phyloP scores from a whole-genome alignment of 1,140 invertebrate species.

The Ectropis grisescens region DNA sequence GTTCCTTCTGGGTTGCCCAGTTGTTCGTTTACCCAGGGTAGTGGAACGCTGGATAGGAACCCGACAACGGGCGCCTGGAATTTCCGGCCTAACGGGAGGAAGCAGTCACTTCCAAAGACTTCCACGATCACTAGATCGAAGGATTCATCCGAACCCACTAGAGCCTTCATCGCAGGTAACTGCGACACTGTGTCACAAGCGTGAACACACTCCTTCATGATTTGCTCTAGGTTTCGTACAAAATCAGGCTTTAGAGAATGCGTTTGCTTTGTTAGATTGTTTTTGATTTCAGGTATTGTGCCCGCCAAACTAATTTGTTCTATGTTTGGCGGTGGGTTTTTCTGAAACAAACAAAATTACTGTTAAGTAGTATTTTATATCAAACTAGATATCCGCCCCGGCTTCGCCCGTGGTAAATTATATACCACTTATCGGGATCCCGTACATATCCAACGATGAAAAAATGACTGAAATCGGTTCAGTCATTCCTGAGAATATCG shows the following conservation, averaged over 20 bases:
- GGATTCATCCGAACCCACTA: slow-evolving; percentile 51
- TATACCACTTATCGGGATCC: too few relatives aligned
- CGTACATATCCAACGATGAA: too few relatives aligned
- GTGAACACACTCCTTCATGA: slow-evolving; percentile 54
- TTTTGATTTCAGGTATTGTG: slow-evolving; percentile 60
- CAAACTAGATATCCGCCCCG: too few relatives aligned
- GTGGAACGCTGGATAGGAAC: slow-evolving; percentile 70
- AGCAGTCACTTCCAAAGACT: slow-evolving; percentile 77
- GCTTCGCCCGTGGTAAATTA: too few relatives aligned
- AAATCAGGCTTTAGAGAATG: slow-evolving; percentile 48
- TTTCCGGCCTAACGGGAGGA: slow-evolving; percentile 67
- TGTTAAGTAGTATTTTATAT: too few relatives aligned
- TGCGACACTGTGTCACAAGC: slow-evolving; percentile 55
- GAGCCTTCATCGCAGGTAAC: slow-evolving; percentile 37
- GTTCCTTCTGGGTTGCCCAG: slow-evolving; percentile 75
- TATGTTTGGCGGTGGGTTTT: slow-evolving; percentile 48
- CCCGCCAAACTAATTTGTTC: slow-evolving; percentile 59
- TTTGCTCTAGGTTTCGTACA: slow-evolving; percentile 52
- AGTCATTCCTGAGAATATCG: too few relatives aligned
- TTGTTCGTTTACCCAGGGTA: slow-evolving; percentile 74
- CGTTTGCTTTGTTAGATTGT: slow-evolving; percentile 53
- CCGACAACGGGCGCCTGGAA: slow-evolving; percentile 73
- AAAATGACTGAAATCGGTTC: too few relatives aligned
- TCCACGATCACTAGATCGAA: slow-evolving; percentile 79
- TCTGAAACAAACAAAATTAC: slow-evolving; percentile 37